These are phyloP conservation scores for Pachymerium ferrugineum DNA, from an alignment of 2,888 invertebrate genomes.

Conservation along the genomic window DNA sequence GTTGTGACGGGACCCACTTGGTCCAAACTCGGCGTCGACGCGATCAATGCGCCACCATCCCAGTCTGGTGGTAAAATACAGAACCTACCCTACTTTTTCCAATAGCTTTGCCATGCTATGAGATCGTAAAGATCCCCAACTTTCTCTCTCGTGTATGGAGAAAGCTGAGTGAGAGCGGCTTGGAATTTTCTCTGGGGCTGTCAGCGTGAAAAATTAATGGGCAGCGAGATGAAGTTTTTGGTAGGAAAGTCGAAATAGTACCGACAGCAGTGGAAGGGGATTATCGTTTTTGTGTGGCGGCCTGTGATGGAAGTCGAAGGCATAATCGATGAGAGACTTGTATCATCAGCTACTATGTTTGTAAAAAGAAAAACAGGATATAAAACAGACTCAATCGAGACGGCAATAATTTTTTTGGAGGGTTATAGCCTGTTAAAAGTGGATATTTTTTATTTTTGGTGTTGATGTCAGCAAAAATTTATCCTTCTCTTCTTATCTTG, in stretches of 20 bases:
- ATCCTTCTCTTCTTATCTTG: background rate
- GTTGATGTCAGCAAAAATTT: background rate
- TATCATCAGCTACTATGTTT: background rate
- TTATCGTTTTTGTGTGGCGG: slow-evolving; percentile 5
- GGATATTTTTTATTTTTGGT: no score
- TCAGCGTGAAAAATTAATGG: slow-evolving; percentile 27
- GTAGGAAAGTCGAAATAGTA: slow-evolving; percentile 8
- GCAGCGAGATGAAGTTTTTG: slow-evolving; percentile 17
- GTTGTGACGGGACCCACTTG: background rate
- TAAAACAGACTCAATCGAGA: background rate
- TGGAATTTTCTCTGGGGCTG: slow-evolving; percentile 21
- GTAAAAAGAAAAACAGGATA: background rate
- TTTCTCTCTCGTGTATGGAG: background rate
- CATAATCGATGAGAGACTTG: slow-evolving; percentile 11
- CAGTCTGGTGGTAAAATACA: background rate
- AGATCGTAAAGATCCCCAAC: slow-evolving; percentile 1
- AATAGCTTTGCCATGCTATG: background rate
- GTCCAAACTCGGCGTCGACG: background rate
- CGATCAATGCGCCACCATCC: slow-evolving; percentile 11
- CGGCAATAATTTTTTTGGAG: background rate
- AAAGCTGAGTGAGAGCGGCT: background rate
- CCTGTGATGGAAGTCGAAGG: slow-evolving; percentile 1
- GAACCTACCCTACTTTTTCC: background rate
- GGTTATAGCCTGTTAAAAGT: no score
- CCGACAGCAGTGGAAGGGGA: slow-evolving; percentile 5